A percentile compares a stretch with the other conserved stretches of the same genome.
Conservation (phyloP, 2,888 invertebrate genomes). For the Aricia artaxerxes region DNA sequence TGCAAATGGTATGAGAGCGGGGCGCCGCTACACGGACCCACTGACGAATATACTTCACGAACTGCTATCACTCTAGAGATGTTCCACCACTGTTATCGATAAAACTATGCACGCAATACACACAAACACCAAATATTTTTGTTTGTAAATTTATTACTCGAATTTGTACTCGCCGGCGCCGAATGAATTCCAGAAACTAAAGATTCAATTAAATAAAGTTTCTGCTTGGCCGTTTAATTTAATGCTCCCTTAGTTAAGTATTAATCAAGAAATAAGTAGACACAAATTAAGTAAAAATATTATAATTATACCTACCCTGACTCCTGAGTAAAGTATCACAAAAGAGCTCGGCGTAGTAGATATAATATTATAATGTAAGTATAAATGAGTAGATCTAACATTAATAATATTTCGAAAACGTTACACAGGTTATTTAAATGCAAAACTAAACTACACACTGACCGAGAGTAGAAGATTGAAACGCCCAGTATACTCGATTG, state of each 20-base stretch:
- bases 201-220: neutral
- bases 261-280: neutral
- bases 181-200: neutral
- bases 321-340: neutral
- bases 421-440: too few species aligned
- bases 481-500: constrained; percentile 12
- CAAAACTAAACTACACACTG: neutral
- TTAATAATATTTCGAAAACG: neutral
- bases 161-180: neutral
- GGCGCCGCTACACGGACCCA: constrained; percentile 71
- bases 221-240: neutral
- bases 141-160: neutral
- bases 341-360: neutral
- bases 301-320: neutral
- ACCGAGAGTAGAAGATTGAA: neutral
- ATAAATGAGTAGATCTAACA: too few species aligned
- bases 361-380: too few species aligned
- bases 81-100: constrained; percentile 54
- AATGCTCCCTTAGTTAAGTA: neutral
- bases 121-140: constrained; percentile 3
- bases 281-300: neutral
- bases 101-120: constrained; percentile 36
- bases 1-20: constrained; percentile 72
- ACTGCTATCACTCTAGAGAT: constrained; percentile 68
- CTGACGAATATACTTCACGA: constrained; percentile 76